Percentiles rank a stretch among this genome's conserved stretches.
Conservation (phyloP, 2,888 invertebrate genomes). For the Palloptera scutellata region DNA sequence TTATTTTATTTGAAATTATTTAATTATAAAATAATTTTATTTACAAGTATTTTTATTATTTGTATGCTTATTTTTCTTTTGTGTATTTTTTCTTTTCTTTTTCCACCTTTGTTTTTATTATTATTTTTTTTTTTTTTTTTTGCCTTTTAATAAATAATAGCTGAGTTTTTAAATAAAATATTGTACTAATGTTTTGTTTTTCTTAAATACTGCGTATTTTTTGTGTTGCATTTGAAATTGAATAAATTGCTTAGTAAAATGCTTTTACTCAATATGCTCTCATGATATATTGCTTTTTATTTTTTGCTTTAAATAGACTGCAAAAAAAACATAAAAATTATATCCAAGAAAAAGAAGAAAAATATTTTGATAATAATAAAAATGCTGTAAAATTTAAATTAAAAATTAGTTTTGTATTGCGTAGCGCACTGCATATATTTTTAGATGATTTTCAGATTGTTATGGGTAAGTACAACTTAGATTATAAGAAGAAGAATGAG, state of each 20-base stretch:
- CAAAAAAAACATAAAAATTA: conserved; percentile 4
- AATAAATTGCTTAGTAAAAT: conserved; percentile 40
- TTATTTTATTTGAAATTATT: conserved; percentile 40
- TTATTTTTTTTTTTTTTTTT: conserved; percentile 30
- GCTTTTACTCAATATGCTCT: too few species aligned
- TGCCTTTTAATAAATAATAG: conserved; percentile 38
- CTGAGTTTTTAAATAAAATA: conserved; percentile 50
- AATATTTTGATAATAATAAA: neutral
- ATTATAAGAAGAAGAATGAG: too few species aligned
- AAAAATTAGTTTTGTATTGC: neutral
- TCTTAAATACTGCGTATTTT: conserved; percentile 10
- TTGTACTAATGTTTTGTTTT: conserved; percentile 22
- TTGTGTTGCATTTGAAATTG: conserved; percentile 28
- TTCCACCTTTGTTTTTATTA: conserved; percentile 37
- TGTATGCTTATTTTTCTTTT: conserved; percentile 39
- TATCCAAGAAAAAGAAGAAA: neutral
- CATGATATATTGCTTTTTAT: conserved; percentile 24
- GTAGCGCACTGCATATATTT: too few species aligned
- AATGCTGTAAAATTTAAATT: conserved; percentile 8
- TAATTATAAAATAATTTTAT: conserved; percentile 34
- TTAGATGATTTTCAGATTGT: too few species aligned
- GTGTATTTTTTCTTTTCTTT: conserved; percentile 37
- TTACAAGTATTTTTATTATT: conserved; percentile 36
- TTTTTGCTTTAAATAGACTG: neutral
- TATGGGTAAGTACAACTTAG: conserved; percentile 5